Percentiles rank a stretch among this genome's conserved stretches.
Conservation (phyloP, 92 coral and sea anemone genomes). For the Palythoa grandiflora region DNA sequence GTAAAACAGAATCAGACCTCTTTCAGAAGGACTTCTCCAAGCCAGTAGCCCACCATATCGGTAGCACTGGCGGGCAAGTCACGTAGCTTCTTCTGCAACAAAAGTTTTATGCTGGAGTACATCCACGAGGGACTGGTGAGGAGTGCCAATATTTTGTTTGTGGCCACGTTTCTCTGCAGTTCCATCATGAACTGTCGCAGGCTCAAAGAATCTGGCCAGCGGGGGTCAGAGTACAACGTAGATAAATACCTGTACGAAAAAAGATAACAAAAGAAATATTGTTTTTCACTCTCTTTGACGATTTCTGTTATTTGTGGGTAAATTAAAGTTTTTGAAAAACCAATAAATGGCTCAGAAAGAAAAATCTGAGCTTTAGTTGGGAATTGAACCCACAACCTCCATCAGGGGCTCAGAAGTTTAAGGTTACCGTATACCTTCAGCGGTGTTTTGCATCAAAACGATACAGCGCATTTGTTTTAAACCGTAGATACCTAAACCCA, state of each 20-base stretch:
- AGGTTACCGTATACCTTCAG: too few relatives aligned
- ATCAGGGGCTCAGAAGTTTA: too few relatives aligned
- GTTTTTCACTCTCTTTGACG: too few relatives aligned
- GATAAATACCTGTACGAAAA: slow-evolving; percentile 46
- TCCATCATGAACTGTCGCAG: slow-evolving; percentile 9
- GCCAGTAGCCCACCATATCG: slow-evolving; percentile 24
- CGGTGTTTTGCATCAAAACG: too few relatives aligned
- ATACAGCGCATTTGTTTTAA: too few relatives aligned
- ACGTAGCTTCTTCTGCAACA: slow-evolving; percentile 10
- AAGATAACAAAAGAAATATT: too few relatives aligned
- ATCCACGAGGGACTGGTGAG: slow-evolving; percentile 31
- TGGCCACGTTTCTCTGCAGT: not conserved
- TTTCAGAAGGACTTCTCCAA: slow-evolving; percentile 19
- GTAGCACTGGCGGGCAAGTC: slow-evolving; percentile 34
- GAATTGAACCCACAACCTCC: too few relatives aligned
- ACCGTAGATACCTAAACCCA: too few relatives aligned
- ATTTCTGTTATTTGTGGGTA: too few relatives aligned
- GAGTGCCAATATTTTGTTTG: not conserved
- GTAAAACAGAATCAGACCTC: not conserved
- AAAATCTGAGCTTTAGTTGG: too few relatives aligned
- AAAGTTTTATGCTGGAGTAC: not conserved
- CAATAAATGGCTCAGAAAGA: too few relatives aligned
- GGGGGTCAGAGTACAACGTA: slow-evolving; percentile 40
- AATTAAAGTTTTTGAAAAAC: too few relatives aligned
- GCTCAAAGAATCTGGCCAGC: slow-evolving; percentile 45